Percentiles rank a stretch among this genome's conserved stretches.
Evolutionary conservation across 2,113 vertebrate species (phyloP).

Genomic region (Thymallus thymallus): DNA sequence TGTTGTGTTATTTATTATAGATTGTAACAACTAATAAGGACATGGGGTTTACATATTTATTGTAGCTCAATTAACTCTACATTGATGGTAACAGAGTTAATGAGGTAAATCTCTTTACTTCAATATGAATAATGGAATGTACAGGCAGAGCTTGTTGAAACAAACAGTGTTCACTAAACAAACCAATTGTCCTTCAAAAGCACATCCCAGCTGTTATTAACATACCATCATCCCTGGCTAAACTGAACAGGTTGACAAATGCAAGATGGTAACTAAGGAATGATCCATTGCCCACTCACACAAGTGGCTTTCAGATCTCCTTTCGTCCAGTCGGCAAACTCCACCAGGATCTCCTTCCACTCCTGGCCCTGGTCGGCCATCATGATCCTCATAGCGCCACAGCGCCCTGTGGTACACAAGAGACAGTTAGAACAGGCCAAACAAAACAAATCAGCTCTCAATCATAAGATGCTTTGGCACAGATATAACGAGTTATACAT

Average conservation of each 20-base stretch:
- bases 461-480: background rate
- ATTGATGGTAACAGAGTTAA: too few relatives aligned
- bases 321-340: constrained; percentile 55
- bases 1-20: background rate
- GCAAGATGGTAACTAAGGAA: background rate
- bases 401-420: constrained; percentile 62
- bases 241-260: too few relatives aligned
- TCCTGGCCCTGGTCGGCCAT: constrained; percentile 69
- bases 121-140: too few relatives aligned
- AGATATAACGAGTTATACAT: background rate
- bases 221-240: too few relatives aligned
- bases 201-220: too few relatives aligned
- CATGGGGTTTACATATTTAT: too few relatives aligned
- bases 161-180: too few relatives aligned
- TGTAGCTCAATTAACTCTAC: too few relatives aligned
- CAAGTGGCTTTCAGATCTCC: constrained; percentile 60
- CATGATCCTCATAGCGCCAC: constrained; percentile 66
- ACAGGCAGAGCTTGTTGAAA: background rate
- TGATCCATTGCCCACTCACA: constrained; percentile 36
- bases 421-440: background rate
- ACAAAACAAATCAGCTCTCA: too few relatives aligned
- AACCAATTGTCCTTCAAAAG: too few relatives aligned
- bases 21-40: background rate
- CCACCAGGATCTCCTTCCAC: constrained; percentile 71
- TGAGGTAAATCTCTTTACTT: too few relatives aligned